Conservation (phyloP, 2,797 vertebrate genomes). For the Lithobates sylvaticus region DNA sequence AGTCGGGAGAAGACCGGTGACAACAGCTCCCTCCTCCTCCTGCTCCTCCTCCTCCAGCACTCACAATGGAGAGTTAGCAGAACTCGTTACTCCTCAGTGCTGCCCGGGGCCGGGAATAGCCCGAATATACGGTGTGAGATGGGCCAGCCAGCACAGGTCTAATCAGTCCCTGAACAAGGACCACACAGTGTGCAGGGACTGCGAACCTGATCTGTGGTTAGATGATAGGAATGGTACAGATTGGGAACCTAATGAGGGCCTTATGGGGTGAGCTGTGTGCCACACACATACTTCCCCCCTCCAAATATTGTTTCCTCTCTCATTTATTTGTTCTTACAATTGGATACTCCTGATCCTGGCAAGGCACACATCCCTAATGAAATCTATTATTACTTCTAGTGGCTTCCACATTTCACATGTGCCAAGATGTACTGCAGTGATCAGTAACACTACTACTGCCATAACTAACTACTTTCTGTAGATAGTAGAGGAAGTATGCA, state of each 20-base stretch:
- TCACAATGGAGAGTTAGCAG: slow-evolving; percentile 64
- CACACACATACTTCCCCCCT: slow-evolving; percentile 75
- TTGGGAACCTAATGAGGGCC: slow-evolving; percentile 78
- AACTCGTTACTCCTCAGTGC: slow-evolving; percentile 75
- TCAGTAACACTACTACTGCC: too few species aligned
- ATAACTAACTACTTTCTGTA: too few species aligned
- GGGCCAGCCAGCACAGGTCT: slow-evolving; percentile 54
- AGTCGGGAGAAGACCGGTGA: slow-evolving; percentile 64
- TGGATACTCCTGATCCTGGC: not conserved
- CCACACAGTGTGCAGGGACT: slow-evolving; percentile 81
- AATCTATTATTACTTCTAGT: not conserved
- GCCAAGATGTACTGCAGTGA: too few species aligned
- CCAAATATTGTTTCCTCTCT: slow-evolving; percentile 66
- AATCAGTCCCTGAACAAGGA: slow-evolving; percentile 72
- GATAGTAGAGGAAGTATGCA: too few species aligned
- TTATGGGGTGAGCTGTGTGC: slow-evolving; percentile 74
- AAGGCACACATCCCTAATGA: not conserved
- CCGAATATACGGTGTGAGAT: not conserved
- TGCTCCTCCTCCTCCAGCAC: too few species aligned
- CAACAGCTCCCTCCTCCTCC: too few species aligned
- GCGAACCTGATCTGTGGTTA: slow-evolving; percentile 73
- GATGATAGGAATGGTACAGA: slow-evolving; percentile 78
- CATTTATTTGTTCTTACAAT: slow-evolving; percentile 44
- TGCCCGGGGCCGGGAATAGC: slow-evolving; percentile 47
- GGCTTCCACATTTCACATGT: not conserved